These are phyloP conservation scores for Neosilurus hyrtlii DNA, from an alignment of 2,797 vertebrate species.

Conservation along the genomic window DNA sequence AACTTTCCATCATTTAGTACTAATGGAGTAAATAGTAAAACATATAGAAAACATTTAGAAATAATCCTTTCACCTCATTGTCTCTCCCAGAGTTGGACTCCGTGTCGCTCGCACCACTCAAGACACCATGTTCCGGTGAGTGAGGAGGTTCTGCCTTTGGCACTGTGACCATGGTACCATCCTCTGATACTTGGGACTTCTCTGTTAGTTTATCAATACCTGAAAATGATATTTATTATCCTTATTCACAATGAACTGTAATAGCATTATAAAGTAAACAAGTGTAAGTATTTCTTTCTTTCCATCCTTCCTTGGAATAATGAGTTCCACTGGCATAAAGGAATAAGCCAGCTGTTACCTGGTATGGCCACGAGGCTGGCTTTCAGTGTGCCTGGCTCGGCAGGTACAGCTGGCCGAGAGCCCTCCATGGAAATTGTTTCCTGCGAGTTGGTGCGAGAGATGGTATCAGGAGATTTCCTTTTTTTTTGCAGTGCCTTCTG, in stretches of 20 bases:
- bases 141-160: conserved; percentile 70
- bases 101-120: conserved; percentile 71
- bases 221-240: conserved; percentile 55
- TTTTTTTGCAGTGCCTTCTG: conserved; percentile 91
- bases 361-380: conserved; percentile 91
- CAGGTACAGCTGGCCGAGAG: conserved; percentile 87
- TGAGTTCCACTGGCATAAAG: not conserved
- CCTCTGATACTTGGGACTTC: conserved; percentile 95
- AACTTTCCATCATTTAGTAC: not conserved
- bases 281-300: not conserved
- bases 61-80: conserved; percentile 67
- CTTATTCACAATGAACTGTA: not conserved
- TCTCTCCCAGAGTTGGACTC: conserved; percentile 77
- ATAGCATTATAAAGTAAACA: not conserved
- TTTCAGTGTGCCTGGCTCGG: conserved; percentile 92
- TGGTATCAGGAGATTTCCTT: conserved; percentile 80
- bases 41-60: not conserved
- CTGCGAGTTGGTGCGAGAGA: conserved; percentile 90
- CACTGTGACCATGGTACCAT: conserved; percentile 89
- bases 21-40: not conserved
- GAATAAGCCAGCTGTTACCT: conserved; percentile 68
- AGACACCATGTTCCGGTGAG: conserved; percentile 66
- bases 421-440: conserved; percentile 94
- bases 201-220: conserved; percentile 96
- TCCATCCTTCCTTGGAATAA: not conserved